A percentile compares a stretch with the other conserved stretches of the same genome.
Conservation (phyloP, 2,113 vertebrate species). For the human (Homo sapiens) region DNA sequence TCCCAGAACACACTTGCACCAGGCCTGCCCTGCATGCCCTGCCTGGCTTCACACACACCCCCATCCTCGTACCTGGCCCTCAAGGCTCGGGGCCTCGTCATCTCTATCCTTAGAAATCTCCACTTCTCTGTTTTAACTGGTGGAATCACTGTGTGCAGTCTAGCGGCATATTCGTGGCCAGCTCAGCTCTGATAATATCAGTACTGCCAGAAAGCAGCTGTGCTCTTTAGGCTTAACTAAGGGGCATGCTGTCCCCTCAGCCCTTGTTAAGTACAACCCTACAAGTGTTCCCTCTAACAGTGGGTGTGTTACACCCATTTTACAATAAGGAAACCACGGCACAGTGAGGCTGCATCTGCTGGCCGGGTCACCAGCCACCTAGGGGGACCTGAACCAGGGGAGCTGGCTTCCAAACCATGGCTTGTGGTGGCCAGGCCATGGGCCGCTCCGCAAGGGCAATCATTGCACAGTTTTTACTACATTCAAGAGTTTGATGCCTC, state of each 20-base stretch:
- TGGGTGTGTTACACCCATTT: background rate
- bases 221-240: no score
- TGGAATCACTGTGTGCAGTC: rapidly evolving
- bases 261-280: background rate
- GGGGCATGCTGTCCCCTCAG: rapidly evolving
- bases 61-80: no score
- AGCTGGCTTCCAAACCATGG: background rate
- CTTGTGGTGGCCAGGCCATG: background rate
- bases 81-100: background rate
- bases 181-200: background rate
- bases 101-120: background rate
- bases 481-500: background rate
- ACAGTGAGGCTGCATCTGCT: background rate
- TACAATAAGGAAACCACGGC: background rate
- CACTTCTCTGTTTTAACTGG: background rate
- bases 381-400: no score
- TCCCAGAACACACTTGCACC: background rate
- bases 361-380: no score
- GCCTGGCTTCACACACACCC: no score
- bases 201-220: background rate
- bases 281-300: background rate
- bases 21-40: background rate
- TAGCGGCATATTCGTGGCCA: rapidly evolving
- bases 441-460: no score
- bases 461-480: background rate